Evolutionary conservation across 2,113 vertebrate species (phyloP).

Genomic region (Silurus glanis): DNA sequence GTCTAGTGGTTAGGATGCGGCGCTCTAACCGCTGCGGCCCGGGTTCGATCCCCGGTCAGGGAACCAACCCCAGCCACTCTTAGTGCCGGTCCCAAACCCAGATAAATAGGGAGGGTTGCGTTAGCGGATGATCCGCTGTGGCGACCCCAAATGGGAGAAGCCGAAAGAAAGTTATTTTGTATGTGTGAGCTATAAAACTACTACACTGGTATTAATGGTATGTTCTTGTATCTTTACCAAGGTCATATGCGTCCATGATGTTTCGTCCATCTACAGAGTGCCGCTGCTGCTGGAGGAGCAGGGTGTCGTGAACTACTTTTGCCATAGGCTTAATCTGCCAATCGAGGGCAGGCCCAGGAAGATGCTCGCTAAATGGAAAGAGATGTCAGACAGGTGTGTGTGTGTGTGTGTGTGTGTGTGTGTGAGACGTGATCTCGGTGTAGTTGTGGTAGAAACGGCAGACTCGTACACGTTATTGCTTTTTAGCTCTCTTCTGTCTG

Average conservation of each 20-base stretch:
- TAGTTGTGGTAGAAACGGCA: neutral
- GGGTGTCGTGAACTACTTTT: slow-evolving; percentile 91
- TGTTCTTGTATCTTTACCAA: slow-evolving; percentile 53
- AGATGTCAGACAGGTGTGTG: slow-evolving; percentile 92
- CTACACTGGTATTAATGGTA: neutral
- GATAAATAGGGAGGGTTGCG: too few species aligned
- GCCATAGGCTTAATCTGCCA: slow-evolving; percentile 85
- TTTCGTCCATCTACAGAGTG: slow-evolving; percentile 93
- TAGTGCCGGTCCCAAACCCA: too few species aligned
- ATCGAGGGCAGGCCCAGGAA: slow-evolving; percentile 84
- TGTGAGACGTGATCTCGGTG: neutral
- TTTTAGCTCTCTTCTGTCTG: neutral
- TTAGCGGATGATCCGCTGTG: too few species aligned
- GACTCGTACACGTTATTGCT: too few species aligned
- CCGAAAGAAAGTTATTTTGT: too few species aligned
- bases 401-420: too few species aligned
- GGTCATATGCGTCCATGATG: slow-evolving; percentile 96
- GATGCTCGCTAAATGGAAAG: slow-evolving; percentile 94
- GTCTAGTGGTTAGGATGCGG: too few species aligned
- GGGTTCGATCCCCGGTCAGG: too few species aligned
- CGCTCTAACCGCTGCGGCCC: too few species aligned
- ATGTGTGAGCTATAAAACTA: neutral
- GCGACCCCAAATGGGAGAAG: too few species aligned
- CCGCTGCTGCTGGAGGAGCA: slow-evolving; percentile 90
- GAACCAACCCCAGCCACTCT: too few species aligned